Conservation (phyloP, 2,113 vertebrate species). For the Anoura caudifer region DNA sequence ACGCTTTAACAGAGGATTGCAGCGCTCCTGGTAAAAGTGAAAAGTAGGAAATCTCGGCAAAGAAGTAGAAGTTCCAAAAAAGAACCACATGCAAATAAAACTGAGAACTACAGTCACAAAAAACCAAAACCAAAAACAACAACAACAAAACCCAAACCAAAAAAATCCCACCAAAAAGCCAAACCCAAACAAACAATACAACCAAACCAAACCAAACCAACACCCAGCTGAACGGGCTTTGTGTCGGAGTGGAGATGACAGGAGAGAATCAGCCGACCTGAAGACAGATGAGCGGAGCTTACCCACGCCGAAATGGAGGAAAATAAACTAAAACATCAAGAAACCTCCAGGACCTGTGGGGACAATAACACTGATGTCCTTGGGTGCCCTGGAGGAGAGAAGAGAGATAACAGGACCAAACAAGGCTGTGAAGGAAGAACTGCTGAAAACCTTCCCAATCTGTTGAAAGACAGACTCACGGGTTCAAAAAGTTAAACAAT, state of each 20-base stretch:
- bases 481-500: not conserved
- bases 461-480: not conserved
- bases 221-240: not conserved
- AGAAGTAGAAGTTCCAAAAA: not conserved
- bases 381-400: not conserved
- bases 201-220: not conserved
- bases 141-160: not conserved
- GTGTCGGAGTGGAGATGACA: accelerated
- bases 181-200: not conserved
- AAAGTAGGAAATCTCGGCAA: not conserved
- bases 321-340: not conserved
- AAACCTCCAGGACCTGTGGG: not conserved
- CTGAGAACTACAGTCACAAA: not conserved
- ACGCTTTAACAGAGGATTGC: not conserved
- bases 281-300: not conserved
- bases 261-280: accelerated
- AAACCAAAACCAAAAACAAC: too few species aligned
- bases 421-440: not conserved
- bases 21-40: not conserved
- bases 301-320: too few species aligned
- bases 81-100: not conserved
- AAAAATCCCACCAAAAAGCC: not conserved
- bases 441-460: not conserved
- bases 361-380: accelerated
- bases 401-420: accelerated